Evolutionary conservation across 2,113 vertebrate species (phyloP), one percentile per base, ranked within the genome.

Genomic region (Psittacus erithacus): DNA sequence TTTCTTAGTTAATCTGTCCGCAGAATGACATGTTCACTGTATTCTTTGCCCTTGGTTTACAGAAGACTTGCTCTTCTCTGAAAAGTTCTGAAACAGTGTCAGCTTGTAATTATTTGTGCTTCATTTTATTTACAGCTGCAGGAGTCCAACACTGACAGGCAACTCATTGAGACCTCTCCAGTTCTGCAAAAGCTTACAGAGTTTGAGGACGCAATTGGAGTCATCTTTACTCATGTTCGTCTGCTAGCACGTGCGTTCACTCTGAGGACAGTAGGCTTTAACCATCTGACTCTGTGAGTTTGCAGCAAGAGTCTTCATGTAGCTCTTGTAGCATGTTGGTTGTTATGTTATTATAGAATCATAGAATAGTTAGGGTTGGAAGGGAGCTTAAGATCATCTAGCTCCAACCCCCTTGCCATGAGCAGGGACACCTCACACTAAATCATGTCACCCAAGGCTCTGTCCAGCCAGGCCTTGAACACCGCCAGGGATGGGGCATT

Each of bases 261-360:
- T 13, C 94, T 99, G 96, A 98, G 99, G 95, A 99, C 99, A 17
- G 99, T 99, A 35, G 99, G 99, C 96, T 99, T 99, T 98, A 99
- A 99, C 98, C 99, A 99, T 94, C 98, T 99, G 97, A 99, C 99
- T 39, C 98, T 99, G 99, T 99, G 96, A 99, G 99, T 99, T 70
- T n/a, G 47, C 38, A 90, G 25, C 23, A 23, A 33, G 33, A 73
- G 43, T 60, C 64, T 19, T 14, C 23, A 8, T 13, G 13, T 31
- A 49, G 41, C 62, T 65, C 64, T 81, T 59, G 20, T 59, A 59
- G 55, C 33, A 23, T 59, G 38, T 50, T 84, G 49, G 8, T 75
- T 41, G 10, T 91, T 73, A 31, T 63, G 19, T 79, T 85, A 53
- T 33, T 55, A 50, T 50, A 25, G 24, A 50, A 50, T 14, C 49